Base-by-base conservation (phyloP, 53 echinoderm and acorn worm species). In the Patiria pectinifera region DNA sequence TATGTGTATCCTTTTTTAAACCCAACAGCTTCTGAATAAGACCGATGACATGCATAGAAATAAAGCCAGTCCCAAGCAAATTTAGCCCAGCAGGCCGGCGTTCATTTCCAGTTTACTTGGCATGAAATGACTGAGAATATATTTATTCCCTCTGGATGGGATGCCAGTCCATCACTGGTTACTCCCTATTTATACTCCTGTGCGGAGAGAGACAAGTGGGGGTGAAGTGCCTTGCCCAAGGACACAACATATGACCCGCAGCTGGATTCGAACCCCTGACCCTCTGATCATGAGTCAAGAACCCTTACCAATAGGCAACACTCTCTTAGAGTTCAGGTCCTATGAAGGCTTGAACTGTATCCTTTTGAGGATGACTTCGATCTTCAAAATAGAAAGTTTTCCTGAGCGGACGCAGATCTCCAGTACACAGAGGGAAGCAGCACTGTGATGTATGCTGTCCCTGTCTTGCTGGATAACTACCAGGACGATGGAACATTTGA, bases 1-100 rank as follows among this genome's bases (percentile, higher is more conserved):
- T 78, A 92, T 95, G 92, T 98, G 99, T 98, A 98, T 98, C 99
- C 99, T 97, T 98, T 95, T 45, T 69, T n/a, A n/a, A 4, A 3
- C 5, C 19, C 6, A 83, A 47, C 16, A 14, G n/a, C 15, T 59
- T 21, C 0, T 60, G n/a, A 23, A 11, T 60, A 66, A 16, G 19
- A 66, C 15, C 14, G 66, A 53, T 53, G 53, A 8, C 53, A 8
- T 53, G 53, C 53, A 53, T 5, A 2, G 53, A 35, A 35, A 35
- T 1, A 35, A 35, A 35, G 35, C 1, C 35, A 0, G 35, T 35
- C 35, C 0, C 35, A 35, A 35, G 0, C 35, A 0, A 35, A 35
- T 35, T 0, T 35, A 1, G 35, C 35, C 35, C 35, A 35, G 0
- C 35, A 1, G 35, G 35, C 35, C 1, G 35, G 35, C 35, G 35